Percentiles rank a stretch among this genome's conserved stretches.
Evolutionary conservation across 2,797 vertebrate species (phyloP).

Genomic region (Falco novaeseelandiae): DNA sequence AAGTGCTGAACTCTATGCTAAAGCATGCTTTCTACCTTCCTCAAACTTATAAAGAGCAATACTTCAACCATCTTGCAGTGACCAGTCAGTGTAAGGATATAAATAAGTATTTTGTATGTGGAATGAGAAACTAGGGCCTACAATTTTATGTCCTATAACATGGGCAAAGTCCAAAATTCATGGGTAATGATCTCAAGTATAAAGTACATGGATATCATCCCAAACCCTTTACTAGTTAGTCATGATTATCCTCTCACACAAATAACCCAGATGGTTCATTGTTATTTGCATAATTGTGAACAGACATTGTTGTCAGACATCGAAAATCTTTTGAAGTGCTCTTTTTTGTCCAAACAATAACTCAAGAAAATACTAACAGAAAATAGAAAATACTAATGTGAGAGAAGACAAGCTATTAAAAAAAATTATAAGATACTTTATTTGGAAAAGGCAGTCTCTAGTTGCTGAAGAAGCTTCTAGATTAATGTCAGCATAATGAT

Average conservation of each 20-base stretch:
- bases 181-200: neutral
- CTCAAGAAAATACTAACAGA: neutral
- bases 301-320: constrained; percentile 3
- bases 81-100: neutral
- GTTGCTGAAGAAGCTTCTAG: neutral
- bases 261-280: neutral
- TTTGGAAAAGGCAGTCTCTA: neutral
- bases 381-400: neutral
- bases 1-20: neutral
- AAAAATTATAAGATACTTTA: neutral
- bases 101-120: neutral
- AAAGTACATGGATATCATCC: neutral
- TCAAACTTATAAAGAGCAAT: neutral
- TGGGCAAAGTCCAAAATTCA: neutral
- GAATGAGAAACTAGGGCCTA: neutral
- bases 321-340: constrained; percentile 19
- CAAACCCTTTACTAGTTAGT: neutral
- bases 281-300: constrained; percentile 1
- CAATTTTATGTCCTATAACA: neutral
- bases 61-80: neutral
- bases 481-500: neutral
- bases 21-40: neutral
- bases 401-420: neutral
- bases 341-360: constrained; percentile 22
- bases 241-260: neutral